Evolutionary conservation across 92 coral and sea anemone genomes (phyloP), one percentile per base, ranked within the genome.

Genomic region (Plumapathes pennacea): DNA sequence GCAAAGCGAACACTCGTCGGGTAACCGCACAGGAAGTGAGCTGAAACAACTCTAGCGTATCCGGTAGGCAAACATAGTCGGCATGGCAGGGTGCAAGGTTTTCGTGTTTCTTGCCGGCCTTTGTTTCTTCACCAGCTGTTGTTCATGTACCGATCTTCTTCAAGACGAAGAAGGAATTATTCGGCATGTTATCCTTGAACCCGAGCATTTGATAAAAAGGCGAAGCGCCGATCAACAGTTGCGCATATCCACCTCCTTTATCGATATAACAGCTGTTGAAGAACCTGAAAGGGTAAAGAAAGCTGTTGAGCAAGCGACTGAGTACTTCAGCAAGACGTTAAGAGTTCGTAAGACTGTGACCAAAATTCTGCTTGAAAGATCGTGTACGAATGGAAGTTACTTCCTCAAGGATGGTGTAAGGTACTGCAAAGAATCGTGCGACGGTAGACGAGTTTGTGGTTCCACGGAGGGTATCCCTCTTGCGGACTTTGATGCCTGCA

Each of bases 401-500:
- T 60, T 77, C 20, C 41, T 69, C 18, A 84, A 54, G 38, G 68
- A 55, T 22, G 43, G 41, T 12, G 69, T 84, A 27, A 89, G 96
- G 5, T 94, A 55, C 42, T 94, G 99, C 44, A 57, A 65, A 18
- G 67, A 39, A 28, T 61, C 69, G 10, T 94, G 99, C 59, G 90
- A 81, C 53, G 18, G 12, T 6, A 24, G 71, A 3, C 65, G 72
- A 32, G 63, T 73, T 9, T 94, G 99, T 17, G 97, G 97, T 22
- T 59, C 84, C 13, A 61, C 63, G 4, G 57, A 67, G 23, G n/a
- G 9, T 6, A 74, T 88, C 4, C 86, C 86, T 1, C 66, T 61
- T 36, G 73, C 46, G 32, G 94, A 89, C 69, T 62, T 88, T 5
- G 96, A 89, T 22, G 76, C 70, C 4, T 94, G 99, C 56, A 71